Evolutionary conservation across 2,113 vertebrate genomes (phyloP), one percentile per base, ranked within the genome.

Genomic region (Mirza zaza): DNA sequence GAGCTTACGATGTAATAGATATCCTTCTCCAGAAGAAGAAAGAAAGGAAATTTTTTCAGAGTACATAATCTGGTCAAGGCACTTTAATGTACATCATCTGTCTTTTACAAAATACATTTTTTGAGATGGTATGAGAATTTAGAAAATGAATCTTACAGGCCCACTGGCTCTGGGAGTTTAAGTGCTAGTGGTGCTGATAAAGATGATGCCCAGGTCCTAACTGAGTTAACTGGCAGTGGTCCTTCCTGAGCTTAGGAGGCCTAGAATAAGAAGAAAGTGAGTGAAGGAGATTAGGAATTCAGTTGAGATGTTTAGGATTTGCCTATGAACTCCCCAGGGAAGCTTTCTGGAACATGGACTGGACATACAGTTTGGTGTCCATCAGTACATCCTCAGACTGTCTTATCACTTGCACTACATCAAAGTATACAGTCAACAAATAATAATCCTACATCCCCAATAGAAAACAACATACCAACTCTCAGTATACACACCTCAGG

Each of bases 401-500:
- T 92, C 14, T 77, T 59, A 59, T 87, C 11, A 34, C 39, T 21
- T 89, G 59, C 25, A 93, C 39, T 8, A 77, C 29, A 63, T 39
- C 11, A 80, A 85, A 95, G 77, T 65, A 48, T 6, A n/a, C 4
- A 34, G 8, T 36, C 3, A n/a, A 63, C 45, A 85, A 92, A 48
- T 45, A 45, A 36, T 32, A 17, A 2, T 11, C 6, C 61, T 59
- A 77, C 29, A 95, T 42, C 20, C 2, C 61, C 42, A 94, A 50
- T n/a, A 87, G 39, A 90, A 92, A 87, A n/a, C 13, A 87, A 55
- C 18, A 7, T 61, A 76, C 34, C 4, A 57, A 15, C 39, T 83
- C 45, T 83, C 55, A 73, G 3, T n/a, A 63, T 92, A 93, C 45
- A 76, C n/a, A 98, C 97, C 97, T 96, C 61, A 59, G 67, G 32